These are phyloP conservation scores for Mesitornis unicolor DNA, from an alignment of 2,113 vertebrate species.

Conservation along the genomic window DNA sequence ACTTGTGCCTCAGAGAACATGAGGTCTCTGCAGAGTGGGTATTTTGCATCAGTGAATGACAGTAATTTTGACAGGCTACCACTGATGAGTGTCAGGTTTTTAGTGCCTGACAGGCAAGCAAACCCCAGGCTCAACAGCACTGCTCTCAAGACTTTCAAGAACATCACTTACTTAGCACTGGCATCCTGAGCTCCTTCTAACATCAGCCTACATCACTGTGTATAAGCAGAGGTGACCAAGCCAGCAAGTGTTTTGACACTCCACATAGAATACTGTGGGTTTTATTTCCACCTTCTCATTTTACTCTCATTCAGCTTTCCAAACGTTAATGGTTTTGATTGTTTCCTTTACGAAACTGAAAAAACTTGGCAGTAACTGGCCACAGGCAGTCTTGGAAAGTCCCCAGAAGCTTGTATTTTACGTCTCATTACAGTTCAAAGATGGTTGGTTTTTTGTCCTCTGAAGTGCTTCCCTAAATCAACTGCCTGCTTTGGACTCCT, in stretches of 20 bases:
- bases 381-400: background rate
- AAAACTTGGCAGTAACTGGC: background rate
- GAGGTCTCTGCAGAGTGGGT: background rate
- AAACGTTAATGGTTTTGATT: fast-evolving
- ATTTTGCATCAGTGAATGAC: background rate
- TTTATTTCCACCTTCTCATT: background rate
- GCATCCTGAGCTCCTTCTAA: background rate
- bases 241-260: fast-evolving
- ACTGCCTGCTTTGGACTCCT: background rate
- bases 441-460: background rate
- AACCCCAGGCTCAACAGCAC: background rate
- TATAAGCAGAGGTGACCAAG: background rate
- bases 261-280: fast-evolving
- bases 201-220: fast-evolving
- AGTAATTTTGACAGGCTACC: background rate
- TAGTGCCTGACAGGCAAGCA: background rate
- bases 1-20: background rate
- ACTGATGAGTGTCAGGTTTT: background rate
- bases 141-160: background rate
- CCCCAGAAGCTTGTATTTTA: background rate
- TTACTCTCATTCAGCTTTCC: background rate
- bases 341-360: background rate
- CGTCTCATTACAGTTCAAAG: background rate
- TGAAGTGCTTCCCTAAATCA: background rate
- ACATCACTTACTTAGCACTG: background rate